Conservation (phyloP, 2,888 invertebrate genomes). For the Phania funesta region DNA sequence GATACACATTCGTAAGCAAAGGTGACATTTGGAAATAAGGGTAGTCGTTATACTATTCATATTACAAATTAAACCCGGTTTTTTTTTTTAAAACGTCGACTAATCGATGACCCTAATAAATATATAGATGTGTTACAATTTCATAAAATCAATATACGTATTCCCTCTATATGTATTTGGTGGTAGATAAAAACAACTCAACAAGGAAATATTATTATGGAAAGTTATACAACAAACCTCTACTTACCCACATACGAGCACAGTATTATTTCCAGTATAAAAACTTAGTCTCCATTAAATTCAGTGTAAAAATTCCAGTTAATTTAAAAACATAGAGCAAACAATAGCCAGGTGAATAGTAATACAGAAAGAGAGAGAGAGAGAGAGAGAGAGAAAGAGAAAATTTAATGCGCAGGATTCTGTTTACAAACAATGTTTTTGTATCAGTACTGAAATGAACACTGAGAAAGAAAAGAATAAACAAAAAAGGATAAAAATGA, state of each 20-base stretch:
- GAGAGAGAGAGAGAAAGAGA: not conserved
- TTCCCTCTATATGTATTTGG: not conserved
- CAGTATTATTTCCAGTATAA: not conserved
- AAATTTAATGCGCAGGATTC: conserved; percentile 24
- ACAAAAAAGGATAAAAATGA: not conserved
- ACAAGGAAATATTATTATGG: conserved; percentile 20
- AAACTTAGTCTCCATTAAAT: not conserved
- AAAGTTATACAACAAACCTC: conserved; percentile 7
- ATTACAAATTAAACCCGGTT: too few species aligned
- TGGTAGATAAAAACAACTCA: not conserved
- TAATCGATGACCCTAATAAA: not conserved
- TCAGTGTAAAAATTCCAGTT: too few species aligned
- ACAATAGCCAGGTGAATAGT: too few species aligned
- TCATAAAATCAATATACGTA: not conserved
- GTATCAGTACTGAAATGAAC: not conserved
- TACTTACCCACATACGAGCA: not conserved
- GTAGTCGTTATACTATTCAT: too few species aligned
- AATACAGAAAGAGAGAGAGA: not conserved
- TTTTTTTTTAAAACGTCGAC: too few species aligned
- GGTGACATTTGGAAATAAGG: too few species aligned
- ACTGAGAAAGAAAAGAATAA: not conserved
- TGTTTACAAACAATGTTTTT: conserved; percentile 21
- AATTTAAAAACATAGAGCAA: too few species aligned
- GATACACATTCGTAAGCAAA: too few species aligned
- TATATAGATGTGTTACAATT: not conserved